These are phyloP conservation scores for Trididemnum clinides DNA, from an alignment of 23 tunicate species.

Conservation along the genomic window DNA sequence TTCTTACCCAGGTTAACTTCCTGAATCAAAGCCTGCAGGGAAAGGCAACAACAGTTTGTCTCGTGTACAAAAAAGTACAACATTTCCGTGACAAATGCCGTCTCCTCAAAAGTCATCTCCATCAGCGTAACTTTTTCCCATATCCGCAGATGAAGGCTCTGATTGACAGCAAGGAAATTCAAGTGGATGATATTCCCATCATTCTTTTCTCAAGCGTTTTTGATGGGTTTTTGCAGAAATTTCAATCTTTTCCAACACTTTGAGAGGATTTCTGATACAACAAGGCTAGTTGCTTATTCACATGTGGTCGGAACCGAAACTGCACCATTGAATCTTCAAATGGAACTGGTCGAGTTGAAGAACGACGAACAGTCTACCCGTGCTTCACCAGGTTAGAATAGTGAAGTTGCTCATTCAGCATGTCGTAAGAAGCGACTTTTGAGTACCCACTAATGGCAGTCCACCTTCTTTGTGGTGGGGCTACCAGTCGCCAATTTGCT, in stretches of 20 bases:
- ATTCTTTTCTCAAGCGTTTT: conserved; percentile 45
- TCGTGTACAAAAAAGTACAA: conserved; percentile 39
- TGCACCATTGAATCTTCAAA: conserved; percentile 47
- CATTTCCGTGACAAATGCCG: conserved; percentile 21
- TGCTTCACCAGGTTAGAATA: too few species aligned
- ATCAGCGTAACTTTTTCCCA: conserved; percentile 36
- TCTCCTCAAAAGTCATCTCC: conserved; percentile 35
- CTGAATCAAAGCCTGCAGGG: conserved; percentile 44
- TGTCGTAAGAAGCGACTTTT: too few species aligned
- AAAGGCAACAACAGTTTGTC: conserved; percentile 47
- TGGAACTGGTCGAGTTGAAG: conserved; percentile 56
- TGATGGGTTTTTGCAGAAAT: conserved; percentile 46
- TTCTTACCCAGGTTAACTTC: conserved; percentile 36
- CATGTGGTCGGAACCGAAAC: conserved; percentile 55
- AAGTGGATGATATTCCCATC: conserved; percentile 44
- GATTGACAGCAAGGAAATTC: conserved; percentile 36
- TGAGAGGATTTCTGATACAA: conserved; percentile 42
- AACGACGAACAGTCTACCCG: too few species aligned
- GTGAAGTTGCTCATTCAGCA: too few species aligned
- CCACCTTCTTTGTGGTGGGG: too few species aligned
- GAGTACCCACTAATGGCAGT: too few species aligned
- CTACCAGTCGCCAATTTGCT: too few species aligned
- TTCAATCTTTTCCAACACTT: conserved; percentile 39
- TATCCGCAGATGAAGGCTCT: conserved; percentile 33
- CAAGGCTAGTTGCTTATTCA: conserved; percentile 52